These are phyloP conservation scores for Ammospiza nelsoni DNA, from an alignment of 2,113 vertebrate genomes.

Conservation along the genomic window DNA sequence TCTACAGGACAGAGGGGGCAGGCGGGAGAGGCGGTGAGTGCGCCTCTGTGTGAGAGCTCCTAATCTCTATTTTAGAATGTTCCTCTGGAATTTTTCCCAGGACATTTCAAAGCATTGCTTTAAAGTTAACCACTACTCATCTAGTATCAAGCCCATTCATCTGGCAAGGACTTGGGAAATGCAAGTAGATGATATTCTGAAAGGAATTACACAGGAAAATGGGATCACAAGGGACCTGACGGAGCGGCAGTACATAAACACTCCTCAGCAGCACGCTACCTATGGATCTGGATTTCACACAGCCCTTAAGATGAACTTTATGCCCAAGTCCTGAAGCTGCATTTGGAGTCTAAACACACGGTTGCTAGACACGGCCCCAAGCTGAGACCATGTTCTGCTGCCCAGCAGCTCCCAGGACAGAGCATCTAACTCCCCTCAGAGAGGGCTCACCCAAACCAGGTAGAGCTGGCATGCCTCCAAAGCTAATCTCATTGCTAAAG, in stretches of 20 bases:
- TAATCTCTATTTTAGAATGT: conserved; percentile 53
- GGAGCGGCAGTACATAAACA: conserved; percentile 59
- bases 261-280: conserved; percentile 44
- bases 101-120: conserved; percentile 51
- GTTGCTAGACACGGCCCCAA: background rate
- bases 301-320: background rate
- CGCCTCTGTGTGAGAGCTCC: background rate
- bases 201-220: conserved; percentile 35
- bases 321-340: background rate
- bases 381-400: background rate
- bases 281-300: background rate
- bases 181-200: conserved; percentile 10
- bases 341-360: background rate
- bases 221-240: background rate
- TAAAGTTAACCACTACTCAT: conserved; percentile 45
- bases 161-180: conserved; percentile 31
- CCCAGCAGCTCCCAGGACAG: background rate
- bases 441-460: background rate
- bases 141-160: conserved; percentile 10
- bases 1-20: background rate
- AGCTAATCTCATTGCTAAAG: background rate
- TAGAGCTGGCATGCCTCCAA: background rate
- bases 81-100: conserved; percentile 61
- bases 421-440: background rate
- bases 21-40: background rate